Evolutionary conservation across 1,140 invertebrate species (phyloP).

Genomic region (Varroa destructor): DNA sequence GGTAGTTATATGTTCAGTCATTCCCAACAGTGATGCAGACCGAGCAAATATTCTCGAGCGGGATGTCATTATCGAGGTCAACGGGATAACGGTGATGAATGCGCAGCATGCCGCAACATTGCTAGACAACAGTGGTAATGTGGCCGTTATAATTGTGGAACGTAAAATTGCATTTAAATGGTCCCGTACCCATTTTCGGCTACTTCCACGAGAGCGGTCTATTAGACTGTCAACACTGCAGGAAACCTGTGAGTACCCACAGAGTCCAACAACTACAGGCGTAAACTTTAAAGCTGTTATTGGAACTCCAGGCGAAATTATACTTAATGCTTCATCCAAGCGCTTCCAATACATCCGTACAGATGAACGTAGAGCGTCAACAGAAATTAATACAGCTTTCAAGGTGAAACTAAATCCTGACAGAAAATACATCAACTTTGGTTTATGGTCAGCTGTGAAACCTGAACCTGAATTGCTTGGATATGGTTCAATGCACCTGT

Average conservation of each 20-base stretch:
- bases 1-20: not conserved
- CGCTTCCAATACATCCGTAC: constrained; percentile 1
- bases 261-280: not conserved
- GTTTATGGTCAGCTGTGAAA: not conserved
- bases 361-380: not conserved
- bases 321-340: not conserved
- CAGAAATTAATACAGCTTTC: not conserved
- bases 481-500: constrained; percentile 7
- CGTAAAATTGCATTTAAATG: not conserved
- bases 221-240: not conserved
- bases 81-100: not conserved
- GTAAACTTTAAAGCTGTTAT: not conserved
- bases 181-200: not conserved
- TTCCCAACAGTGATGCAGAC: constrained; percentile 1
- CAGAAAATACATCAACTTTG: constrained; percentile 15
- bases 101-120: not conserved
- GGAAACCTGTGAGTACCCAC: not conserved
- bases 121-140: not conserved
- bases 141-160: not conserved
- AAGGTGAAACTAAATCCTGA: not conserved
- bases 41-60: not conserved
- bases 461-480: not conserved
- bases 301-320: constrained; percentile 7
- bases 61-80: constrained; percentile 1
- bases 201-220: not conserved